Evolutionary conservation across 23 tunicate species (phyloP).

Genomic region (Styela plicata): DNA sequence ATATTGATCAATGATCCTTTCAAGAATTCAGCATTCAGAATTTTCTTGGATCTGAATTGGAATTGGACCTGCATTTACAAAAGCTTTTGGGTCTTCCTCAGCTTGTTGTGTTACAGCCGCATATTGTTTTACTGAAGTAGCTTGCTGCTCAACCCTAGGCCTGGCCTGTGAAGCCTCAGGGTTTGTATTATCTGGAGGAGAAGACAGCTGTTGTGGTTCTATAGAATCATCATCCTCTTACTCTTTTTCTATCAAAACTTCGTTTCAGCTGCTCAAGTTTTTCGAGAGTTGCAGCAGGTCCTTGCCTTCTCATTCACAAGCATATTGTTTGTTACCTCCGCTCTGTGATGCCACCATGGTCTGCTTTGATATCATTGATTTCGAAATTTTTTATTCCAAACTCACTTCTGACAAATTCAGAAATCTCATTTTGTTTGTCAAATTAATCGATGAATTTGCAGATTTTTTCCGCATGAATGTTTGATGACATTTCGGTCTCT

Average conservation of each 20-base stretch:
- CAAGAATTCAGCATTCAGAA: too few species aligned
- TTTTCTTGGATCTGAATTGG: too few species aligned
- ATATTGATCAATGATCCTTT: too few species aligned
- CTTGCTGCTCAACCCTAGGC: too few species aligned
- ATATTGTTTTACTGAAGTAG: too few species aligned
- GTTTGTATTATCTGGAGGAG: too few species aligned
- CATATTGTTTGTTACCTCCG: constrained; percentile 45
- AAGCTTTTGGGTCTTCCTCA: too few species aligned
- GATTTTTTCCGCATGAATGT: neutral
- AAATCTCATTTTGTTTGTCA: neutral
- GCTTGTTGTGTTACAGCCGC: too few species aligned
- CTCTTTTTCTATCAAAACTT: neutral
- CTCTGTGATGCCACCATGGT: constrained; percentile 24
- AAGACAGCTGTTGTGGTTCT: neutral
- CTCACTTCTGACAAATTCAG: neutral
- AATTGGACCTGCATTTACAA: too few species aligned
- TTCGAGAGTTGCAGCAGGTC: neutral
- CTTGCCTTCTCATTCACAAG: constrained; percentile 29
- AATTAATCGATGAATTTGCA: neutral
- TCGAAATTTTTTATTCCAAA: neutral
- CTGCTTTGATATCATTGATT: constrained; percentile 37
- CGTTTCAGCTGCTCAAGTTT: neutral
- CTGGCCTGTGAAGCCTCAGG: too few species aligned
- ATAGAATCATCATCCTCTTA: neutral
- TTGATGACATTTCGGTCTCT: neutral